Conservation (phyloP, 2,113 vertebrate genomes). For the Procavia capensis region DNA sequence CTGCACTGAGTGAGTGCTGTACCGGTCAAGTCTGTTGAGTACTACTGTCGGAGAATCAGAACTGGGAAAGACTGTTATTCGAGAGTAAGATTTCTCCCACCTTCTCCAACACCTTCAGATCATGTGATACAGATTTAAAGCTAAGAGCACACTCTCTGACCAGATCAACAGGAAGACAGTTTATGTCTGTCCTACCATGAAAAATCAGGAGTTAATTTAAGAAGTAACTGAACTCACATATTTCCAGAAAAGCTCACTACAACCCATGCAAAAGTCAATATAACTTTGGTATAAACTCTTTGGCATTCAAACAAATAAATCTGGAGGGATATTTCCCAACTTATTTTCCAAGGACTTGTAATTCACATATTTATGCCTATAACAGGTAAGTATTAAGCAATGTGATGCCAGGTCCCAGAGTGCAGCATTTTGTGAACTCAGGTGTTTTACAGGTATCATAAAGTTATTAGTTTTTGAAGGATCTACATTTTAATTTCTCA, state of each 20-base stretch:
- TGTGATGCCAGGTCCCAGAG: background rate
- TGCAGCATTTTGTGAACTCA: background rate
- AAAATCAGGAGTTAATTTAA: conserved; percentile 16
- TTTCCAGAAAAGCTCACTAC: conserved; percentile 31
- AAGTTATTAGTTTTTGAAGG: background rate
- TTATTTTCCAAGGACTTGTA: conserved; percentile 15
- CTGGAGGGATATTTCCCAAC: background rate
- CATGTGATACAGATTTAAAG: background rate
- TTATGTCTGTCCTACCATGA: background rate
- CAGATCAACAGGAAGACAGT: background rate
- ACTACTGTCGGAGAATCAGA: background rate
- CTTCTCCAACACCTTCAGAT: conserved; percentile 13
- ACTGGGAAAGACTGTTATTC: background rate
- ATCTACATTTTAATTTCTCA: background rate
- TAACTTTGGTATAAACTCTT: conserved; percentile 16
- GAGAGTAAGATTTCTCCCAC: background rate
- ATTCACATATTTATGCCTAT: background rate
- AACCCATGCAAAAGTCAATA: conserved; percentile 4
- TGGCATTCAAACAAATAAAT: conserved; percentile 31
- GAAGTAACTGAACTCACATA: background rate
- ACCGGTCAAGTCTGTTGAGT: background rate
- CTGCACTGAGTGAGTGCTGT: background rate
- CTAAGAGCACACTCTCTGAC: background rate
- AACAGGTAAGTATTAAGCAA: background rate
- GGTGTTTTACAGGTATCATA: background rate